Base-by-base conservation (phyloP, 1,140 invertebrate species). In the Pachypsylla venusta region DNA sequence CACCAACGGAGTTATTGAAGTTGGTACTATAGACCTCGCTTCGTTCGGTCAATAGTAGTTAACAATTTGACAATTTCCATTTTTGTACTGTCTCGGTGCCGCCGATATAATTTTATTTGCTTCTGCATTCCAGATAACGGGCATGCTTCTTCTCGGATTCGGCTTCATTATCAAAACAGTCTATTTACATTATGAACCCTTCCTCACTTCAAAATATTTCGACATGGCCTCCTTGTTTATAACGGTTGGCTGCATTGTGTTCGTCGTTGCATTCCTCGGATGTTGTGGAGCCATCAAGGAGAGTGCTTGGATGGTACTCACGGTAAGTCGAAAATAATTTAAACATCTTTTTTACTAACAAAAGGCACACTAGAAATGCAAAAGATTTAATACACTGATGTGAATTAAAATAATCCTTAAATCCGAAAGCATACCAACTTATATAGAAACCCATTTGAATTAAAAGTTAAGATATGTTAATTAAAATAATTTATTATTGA, bases 281-380 rank as follows among this genome's bases (percentile, higher is more conserved):
- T 91, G 87, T 71, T 89, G 85, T 67, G 87, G 87, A 22, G 85
- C 87, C 10, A 80, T 87, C 56, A 78, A 82, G 57, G 85, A 89
- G 69, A 88, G 81, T 66, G 79, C 83, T 64, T 89, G 85, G 72
- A 89, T 89, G 83, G 76, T 84, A 26, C 76, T 85, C 65, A 85
- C 83, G 65, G 85, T 87, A 70, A 79, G 82, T 64, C 16, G 12
- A 53, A 56, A n/a, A 53, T 53, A 1, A 1, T 10, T 35, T 24
- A 1, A 13, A 60, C 53, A 54, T 20, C 25, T 20, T 61, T 13
- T 56, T 57, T 13, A 12, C 25, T 24, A 27, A 28, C 5, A 19
- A 12, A 39, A 26, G 13, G 3, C 13, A 20, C 12, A 13, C 25
- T 58, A 40, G 14, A 19, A 24, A 25, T 35, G 7, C 19, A 61